Base-by-base conservation (phyloP, 2,888 invertebrate genomes). In the Scrobipalpa atriplicella region DNA sequence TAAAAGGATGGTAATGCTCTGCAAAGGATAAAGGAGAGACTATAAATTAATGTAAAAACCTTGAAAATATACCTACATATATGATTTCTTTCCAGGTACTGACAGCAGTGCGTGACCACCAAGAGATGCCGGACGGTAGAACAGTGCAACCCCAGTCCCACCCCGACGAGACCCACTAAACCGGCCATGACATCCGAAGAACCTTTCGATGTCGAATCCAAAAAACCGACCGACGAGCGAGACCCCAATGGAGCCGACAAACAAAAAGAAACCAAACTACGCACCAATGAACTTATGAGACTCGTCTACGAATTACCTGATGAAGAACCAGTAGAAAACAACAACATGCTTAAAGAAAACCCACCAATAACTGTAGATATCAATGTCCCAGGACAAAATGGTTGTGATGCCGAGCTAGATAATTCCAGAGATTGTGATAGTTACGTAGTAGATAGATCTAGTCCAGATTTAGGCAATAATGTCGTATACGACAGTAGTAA, bases 121-220 rank as follows among this genome's bases (percentile, higher is more conserved):
- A 75, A 86, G 86, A 83, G 77, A 88, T 88, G 88, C 78, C 78
- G 85, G 76, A 75, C 68, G 75, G 68, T 68, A 73, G 70, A 16
- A 66, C 73, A 64, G 16, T 54, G 64, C 66, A 69, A 68, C 72
- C 73, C 67, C 65, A 58, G 64, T 67, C 71, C 68, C 29, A 73
- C 72, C 73, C 73, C 68, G 68, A 72, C 70, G 74, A 70, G 68
- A 74, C 70, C 70, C 72, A 82, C 77, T 80, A 72, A 81, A 76
- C 66, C 73, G 78, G 85, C 86, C 81, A 92, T 92, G 92, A 92
- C 92, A 77, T 92, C 92, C 75, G 92, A 92, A 75, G 88, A 91
- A 70, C 85, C 89, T 0, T 86, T 90, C 72, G 86, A 92, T 85
- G 89, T 85, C 67, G 86, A 88, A 68, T 76, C 82, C 56, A 89